phyloP scores from a whole-genome alignment of 2,888 invertebrate species.

The Pteria penguin region DNA sequence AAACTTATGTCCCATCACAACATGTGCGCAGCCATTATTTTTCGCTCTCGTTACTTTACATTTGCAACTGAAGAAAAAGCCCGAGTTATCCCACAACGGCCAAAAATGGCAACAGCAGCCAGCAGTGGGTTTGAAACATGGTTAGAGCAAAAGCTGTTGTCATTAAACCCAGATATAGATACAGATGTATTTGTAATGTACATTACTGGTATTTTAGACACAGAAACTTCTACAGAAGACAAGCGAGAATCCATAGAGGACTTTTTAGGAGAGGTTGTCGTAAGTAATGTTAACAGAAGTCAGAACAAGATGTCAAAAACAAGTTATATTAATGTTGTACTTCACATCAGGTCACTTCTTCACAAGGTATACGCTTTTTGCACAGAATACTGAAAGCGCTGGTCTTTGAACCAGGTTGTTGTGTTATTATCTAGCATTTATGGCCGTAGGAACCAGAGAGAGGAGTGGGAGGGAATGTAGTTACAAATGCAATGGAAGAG shows the following conservation, averaged over 20 bases:
- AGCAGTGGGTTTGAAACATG: slow-evolving; percentile 64
- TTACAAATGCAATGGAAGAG: no score
- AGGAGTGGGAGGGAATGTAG: no score
- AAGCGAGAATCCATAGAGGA: slow-evolving; percentile 71
- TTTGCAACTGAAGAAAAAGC: not conserved
- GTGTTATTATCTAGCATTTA: no score
- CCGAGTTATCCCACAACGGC: not conserved
- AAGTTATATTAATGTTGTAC: no score
- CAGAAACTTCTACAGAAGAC: slow-evolving; percentile 68
- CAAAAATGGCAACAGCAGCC: slow-evolving; percentile 66
- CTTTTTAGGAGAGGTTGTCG: slow-evolving; percentile 72
- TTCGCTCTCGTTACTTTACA: not conserved
- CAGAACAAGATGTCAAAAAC: no score
- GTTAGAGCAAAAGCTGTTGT: slow-evolving; percentile 70
- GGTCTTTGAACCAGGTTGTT: no score
- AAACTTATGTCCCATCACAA: not conserved
- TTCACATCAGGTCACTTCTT: no score
- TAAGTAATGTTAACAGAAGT: no score
- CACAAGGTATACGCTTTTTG: no score
- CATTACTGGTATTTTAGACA: slow-evolving; percentile 71
- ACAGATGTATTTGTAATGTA: slow-evolving; percentile 74
- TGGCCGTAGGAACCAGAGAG: no score
- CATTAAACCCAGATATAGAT: slow-evolving; percentile 74
- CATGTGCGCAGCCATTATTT: slow-evolving; percentile 17
- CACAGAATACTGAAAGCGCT: no score